These are phyloP conservation scores for Eupeodes corollae DNA, from an alignment of 1,140 invertebrate genomes.

Conservation along the genomic window DNA sequence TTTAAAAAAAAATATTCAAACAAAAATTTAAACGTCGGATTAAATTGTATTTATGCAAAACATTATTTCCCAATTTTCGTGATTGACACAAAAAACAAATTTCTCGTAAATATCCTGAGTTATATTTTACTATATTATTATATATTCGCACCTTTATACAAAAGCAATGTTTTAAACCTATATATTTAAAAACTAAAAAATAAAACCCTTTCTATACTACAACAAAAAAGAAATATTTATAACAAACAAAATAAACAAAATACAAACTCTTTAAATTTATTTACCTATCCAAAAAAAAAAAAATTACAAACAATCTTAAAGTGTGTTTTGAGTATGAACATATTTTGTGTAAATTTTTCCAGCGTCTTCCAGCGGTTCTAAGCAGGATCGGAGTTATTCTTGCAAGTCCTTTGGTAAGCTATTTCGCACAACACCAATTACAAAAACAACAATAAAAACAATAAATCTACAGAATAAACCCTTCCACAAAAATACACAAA, in stretches of 20 bases:
- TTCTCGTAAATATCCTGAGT: background rate
- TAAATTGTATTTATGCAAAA: conserved; percentile 9
- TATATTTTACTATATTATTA: background rate
- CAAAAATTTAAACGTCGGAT: background rate
- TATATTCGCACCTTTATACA: background rate
- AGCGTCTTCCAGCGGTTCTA: conserved; percentile 82
- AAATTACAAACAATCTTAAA: conserved; percentile 26
- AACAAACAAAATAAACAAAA: conserved; percentile 11
- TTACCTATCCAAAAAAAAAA: conserved; percentile 8
- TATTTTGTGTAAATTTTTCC: conserved; percentile 48
- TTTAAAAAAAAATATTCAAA: background rate
- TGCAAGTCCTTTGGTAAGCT: conserved; percentile 86
- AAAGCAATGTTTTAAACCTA: background rate
- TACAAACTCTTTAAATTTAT: background rate
- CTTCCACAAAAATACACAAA: too few relatives aligned
- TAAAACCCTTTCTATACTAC: conserved; percentile 9
- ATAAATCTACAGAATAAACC: too few relatives aligned
- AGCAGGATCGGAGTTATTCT: conserved; percentile 86
- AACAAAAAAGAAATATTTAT: conserved; percentile 13
- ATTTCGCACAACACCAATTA: conserved; percentile 9
- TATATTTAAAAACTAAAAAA: conserved; percentile 8
- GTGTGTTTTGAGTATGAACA: conserved; percentile 39
- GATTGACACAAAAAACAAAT: conserved; percentile 16
- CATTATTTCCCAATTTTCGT: conserved; percentile 37
- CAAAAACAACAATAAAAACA: background rate